Conservation (phyloP, 2,888 invertebrate species). For the Parnassius smintheus region DNA sequence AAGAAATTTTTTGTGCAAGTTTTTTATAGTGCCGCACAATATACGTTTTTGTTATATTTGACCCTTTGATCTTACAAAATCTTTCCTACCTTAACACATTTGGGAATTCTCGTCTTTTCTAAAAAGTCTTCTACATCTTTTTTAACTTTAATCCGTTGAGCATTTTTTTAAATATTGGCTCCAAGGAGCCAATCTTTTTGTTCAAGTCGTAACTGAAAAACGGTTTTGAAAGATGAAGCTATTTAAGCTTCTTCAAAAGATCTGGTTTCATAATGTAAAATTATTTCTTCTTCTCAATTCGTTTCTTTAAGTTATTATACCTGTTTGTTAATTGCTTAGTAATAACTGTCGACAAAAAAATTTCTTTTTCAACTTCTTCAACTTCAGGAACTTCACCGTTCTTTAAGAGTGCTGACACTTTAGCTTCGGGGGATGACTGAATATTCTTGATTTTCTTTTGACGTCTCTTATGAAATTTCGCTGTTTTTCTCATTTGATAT, state of each 20-base stretch:
- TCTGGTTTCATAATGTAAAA: not conserved
- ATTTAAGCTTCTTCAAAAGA: not conserved
- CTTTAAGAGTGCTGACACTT: too few relatives aligned
- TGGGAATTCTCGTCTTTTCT: too few relatives aligned
- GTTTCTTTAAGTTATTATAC: not conserved
- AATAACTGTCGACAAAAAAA: not conserved
- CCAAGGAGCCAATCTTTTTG: not conserved
- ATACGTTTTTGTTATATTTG: too few relatives aligned
- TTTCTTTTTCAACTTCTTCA: not conserved
- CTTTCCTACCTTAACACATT: too few relatives aligned
- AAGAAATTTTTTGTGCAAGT: too few relatives aligned
- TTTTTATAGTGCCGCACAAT: too few relatives aligned
- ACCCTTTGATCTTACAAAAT: too few relatives aligned
- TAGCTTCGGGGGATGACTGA: too few relatives aligned
- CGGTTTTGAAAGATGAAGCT: not conserved
- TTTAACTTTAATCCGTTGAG: not conserved
- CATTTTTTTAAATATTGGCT: too few relatives aligned
- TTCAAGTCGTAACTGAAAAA: not conserved
- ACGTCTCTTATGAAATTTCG: not conserved
- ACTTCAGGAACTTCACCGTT: not conserved
- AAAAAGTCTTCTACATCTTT: not conserved
- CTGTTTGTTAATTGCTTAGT: not conserved
- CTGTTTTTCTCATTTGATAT: too few relatives aligned
- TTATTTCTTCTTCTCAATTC: not conserved
- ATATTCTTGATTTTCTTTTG: not conserved